phyloP scores from a whole-genome alignment of 2,113 vertebrate genomes.

The Clinocottus analis region DNA sequence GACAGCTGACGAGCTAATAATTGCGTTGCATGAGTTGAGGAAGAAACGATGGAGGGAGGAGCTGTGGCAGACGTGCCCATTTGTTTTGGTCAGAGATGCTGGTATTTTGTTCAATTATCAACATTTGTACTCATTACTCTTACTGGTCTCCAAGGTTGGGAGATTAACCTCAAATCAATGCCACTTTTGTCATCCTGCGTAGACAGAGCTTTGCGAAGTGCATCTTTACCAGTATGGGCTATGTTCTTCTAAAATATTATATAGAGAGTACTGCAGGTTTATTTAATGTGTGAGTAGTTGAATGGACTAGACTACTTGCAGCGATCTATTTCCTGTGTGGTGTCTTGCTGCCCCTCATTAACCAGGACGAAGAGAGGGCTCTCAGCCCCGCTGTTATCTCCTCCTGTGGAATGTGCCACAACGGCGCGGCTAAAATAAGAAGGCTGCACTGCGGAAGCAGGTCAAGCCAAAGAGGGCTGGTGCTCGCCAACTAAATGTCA shows the following conservation, averaged over 20 bases:
- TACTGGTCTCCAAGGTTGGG: neutral
- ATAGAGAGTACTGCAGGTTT: neutral
- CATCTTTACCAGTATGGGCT: neutral
- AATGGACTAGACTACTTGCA: neutral
- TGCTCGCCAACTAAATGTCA: slow-evolving; percentile 82
- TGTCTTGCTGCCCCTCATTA: slow-evolving; percentile 30
- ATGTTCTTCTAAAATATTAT: neutral
- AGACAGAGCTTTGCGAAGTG: slow-evolving; percentile 5
- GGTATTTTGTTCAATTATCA: neutral
- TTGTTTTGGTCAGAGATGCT: neutral
- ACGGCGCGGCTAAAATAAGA: slow-evolving; percentile 84
- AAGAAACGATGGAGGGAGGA: neutral
- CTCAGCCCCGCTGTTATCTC: slow-evolving; percentile 75
- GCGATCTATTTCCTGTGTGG: slow-evolving; percentile 42
- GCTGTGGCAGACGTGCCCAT: neutral
- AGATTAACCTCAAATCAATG: neutral
- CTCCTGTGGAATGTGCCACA: slow-evolving; percentile 82
- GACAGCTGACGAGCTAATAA: neutral
- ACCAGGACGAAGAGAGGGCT: slow-evolving; percentile 41
- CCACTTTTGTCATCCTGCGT: neutral
- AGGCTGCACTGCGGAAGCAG: slow-evolving; percentile 69
- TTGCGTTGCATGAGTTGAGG: neutral
- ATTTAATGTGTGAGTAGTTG: neutral
- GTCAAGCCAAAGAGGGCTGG: slow-evolving; percentile 63
- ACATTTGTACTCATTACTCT: neutral